Evolutionary conservation across 2,888 invertebrate species (phyloP), one percentile per base, ranked within the genome.

Genomic region (Diogma glabrata): DNA sequence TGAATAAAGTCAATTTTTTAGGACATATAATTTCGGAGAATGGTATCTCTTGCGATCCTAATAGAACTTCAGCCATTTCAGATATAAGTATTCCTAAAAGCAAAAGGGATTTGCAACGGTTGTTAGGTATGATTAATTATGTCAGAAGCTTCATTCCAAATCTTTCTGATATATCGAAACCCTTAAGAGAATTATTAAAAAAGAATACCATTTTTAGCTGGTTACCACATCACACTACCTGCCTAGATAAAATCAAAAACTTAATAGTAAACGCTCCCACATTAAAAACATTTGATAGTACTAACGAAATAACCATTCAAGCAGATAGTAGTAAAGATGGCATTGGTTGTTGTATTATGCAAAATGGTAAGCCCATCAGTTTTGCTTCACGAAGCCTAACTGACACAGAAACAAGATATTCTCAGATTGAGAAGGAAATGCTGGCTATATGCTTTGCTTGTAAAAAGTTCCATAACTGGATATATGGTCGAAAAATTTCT

Each of bases 111-210:
- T 38, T 38, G 17, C 38, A 38, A 5, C 14, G 17, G 9, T 17
- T 38, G 6, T 52, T 56, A 5, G 38, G 55, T 26, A 56, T 56
- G 52, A 40, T 57, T 9, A 56, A 56, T 53, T 56, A 55, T 51
- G 46, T 53, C 9, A 38, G 53, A 36, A 40, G 10, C 14, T 56
- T 52, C 28, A 52, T 54, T 46, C 54, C 52, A 10, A 55, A 55
- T 47, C 24, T 57, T 4, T 28, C 57, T 9, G 47, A 54, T 19
- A 36, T 51, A 19, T 52, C 53, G n/a, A 40, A 48, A 16, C 51
- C 55, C 12, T 54, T 57, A 40, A 43, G 55, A 28, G 49, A 52
- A 6, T 26, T 55, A 10, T 50, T 55, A 30, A 55, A 52, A 52
- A 33, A 56, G 53, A 47, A 55, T 24, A 47, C 30, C 3, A 43